A percentile compares a stretch with the other conserved stretches of the same genome.
Evolutionary conservation across 2,888 invertebrate genomes (phyloP).

Genomic region (Drosophila flavopinicola): DNA sequence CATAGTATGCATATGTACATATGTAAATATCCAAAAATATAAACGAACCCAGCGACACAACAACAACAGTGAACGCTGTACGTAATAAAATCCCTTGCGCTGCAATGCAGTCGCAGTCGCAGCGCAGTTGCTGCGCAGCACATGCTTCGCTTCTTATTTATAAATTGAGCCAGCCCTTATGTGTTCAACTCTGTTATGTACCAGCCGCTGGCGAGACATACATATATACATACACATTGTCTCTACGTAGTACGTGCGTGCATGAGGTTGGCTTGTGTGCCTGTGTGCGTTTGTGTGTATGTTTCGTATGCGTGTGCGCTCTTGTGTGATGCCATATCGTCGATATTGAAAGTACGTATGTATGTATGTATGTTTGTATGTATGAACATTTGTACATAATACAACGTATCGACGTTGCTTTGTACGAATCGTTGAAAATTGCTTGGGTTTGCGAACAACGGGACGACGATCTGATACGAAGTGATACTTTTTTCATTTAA

Average conservation of each 20-base stretch:
- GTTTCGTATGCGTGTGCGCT: conserved; percentile 49
- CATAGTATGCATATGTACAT: conserved; percentile 27
- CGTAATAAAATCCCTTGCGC: conserved; percentile 78
- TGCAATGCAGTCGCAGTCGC: conserved; percentile 60
- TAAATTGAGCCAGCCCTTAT: conserved; percentile 80
- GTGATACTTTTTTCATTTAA: conserved; percentile 64
- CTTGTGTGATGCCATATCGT: conserved; percentile 75
- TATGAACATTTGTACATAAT: conserved; percentile 60
- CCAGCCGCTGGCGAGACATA: conserved; percentile 59
- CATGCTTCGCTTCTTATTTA: conserved; percentile 76
- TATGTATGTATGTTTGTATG: conserved; percentile 43
- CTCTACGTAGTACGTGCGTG: conserved; percentile 73
- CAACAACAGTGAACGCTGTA: conserved; percentile 42
- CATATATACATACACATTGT: conserved; percentile 48
- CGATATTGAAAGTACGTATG: conserved; percentile 73
- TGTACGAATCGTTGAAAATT: conserved; percentile 64
- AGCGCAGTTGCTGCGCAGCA: conserved; percentile 68
- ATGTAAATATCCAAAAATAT: conserved; percentile 74
- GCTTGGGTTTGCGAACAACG: conserved; percentile 77
- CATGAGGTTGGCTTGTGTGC: conserved; percentile 48
- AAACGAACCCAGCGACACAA: conserved; percentile 65
- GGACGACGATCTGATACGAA: conserved; percentile 75
- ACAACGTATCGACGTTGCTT: conserved; percentile 52
- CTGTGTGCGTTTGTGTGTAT: conserved; percentile 22
- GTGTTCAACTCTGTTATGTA: conserved; percentile 72